Conservation (phyloP, 2,113 vertebrate genomes). For the Carassius auratus region DNA sequence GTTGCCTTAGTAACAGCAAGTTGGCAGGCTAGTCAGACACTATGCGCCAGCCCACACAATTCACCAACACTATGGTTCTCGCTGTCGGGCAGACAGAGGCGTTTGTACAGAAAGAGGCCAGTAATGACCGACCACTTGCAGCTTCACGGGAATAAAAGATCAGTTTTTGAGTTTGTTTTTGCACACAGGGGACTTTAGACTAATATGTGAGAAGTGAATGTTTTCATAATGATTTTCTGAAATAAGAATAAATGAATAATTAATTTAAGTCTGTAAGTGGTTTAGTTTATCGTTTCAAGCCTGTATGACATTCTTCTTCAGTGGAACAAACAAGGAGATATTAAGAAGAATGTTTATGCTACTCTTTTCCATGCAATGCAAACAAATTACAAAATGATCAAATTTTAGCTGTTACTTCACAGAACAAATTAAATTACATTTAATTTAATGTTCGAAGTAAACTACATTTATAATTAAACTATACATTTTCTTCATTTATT, state of each 20-base stretch:
- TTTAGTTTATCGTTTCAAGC: not conserved
- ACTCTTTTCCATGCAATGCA: not conserved
- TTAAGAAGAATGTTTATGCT: not conserved
- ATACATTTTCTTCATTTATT: too few species aligned
- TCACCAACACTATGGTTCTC: conserved; percentile 20
- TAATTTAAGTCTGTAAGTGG: not conserved
- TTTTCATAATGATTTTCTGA: not conserved
- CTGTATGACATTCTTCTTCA: not conserved
- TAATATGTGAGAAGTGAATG: not conserved
- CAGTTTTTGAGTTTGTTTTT: not conserved
- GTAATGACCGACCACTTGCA: not conserved
- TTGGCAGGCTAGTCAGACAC: conserved; percentile 30
- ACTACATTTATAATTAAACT: too few species aligned
- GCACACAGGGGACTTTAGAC: not conserved
- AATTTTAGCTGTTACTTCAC: not conserved
- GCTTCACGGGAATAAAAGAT: not conserved
- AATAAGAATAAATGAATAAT: not conserved
- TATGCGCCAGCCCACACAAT: conserved; percentile 29
- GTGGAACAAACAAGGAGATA: not conserved
- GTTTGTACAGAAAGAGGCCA: not conserved
- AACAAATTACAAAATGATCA: not conserved
- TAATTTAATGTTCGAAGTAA: too few species aligned
- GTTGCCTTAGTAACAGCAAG: conserved; percentile 45
- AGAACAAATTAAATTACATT: too few species aligned
- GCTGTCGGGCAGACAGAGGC: conserved; percentile 19